These are phyloP conservation scores for Anthopleura sola DNA, from an alignment of 64 coral and sea anemone genomes.

Conservation along the genomic window DNA sequence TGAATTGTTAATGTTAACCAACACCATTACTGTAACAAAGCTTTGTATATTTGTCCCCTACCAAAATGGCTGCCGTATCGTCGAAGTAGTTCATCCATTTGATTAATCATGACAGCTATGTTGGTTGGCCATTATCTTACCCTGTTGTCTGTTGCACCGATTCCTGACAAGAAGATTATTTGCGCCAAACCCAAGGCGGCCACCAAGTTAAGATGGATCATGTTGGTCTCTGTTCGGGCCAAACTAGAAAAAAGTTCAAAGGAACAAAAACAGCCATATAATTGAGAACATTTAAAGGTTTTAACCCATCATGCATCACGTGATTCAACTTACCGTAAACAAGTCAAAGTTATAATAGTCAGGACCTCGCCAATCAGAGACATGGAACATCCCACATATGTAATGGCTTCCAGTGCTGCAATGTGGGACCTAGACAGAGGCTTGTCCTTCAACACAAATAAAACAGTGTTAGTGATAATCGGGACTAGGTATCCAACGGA, in stretches of 20 bases:
- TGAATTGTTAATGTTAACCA: too few species aligned
- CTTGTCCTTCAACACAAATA: not conserved
- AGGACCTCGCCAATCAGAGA: slow-evolving; percentile 69
- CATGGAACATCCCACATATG: slow-evolving; percentile 72
- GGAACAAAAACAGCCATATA: too few species aligned
- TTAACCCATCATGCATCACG: too few species aligned
- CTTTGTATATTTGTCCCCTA: too few species aligned
- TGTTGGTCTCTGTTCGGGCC: slow-evolving; percentile 67
- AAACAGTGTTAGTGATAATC: not conserved
- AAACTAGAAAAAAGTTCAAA: slow-evolving; percentile 29
- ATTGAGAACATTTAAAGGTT: too few species aligned
- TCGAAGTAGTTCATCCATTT: too few species aligned
- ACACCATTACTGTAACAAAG: too few species aligned
- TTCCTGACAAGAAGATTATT: slow-evolving; percentile 79
- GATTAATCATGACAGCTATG: too few species aligned
- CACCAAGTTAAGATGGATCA: slow-evolving; percentile 87
- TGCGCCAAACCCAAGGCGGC: slow-evolving; percentile 71
- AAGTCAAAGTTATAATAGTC: slow-evolving; percentile 51
- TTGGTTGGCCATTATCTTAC: slow-evolving; percentile 12
- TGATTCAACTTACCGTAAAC: slow-evolving; percentile 50
- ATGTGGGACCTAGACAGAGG: slow-evolving; percentile 30
- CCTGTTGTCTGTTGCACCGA: slow-evolving; percentile 65
- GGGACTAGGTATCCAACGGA: not conserved
- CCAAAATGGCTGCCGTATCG: too few species aligned
- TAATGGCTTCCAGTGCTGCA: slow-evolving; percentile 57